Conservation (phyloP, 92 coral and sea anemone species). For the Phenganax marumi region DNA sequence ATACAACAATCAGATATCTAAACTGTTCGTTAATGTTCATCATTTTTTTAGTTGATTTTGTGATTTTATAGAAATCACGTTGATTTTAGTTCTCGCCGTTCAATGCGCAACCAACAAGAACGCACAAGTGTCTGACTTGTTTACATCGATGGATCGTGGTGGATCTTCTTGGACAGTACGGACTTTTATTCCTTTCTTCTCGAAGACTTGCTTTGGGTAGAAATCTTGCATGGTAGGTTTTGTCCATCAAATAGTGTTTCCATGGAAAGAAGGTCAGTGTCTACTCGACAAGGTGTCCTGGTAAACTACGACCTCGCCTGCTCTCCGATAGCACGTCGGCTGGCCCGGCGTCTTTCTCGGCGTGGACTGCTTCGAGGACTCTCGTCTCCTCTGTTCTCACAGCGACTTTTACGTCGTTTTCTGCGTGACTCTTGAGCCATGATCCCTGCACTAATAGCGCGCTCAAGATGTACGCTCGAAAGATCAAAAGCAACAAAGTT, state of each 20-base stretch:
- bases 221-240: too few species aligned
- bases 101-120: background rate
- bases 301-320: background rate
- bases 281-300: background rate
- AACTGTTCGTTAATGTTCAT: background rate
- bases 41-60: background rate
- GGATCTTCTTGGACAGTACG: too few species aligned
- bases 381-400: background rate
- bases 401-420: background rate
- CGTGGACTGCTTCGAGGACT: slow-evolving; percentile 27
- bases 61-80: background rate
- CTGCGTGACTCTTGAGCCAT: slow-evolving; percentile 40
- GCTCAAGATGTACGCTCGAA: slow-evolving; percentile 28
- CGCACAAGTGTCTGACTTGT: background rate
- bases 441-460: slow-evolving; percentile 34
- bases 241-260: background rate
- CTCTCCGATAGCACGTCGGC: background rate
- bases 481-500: background rate
- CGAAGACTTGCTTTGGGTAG: too few species aligned
- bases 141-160: background rate
- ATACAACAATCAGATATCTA: background rate
- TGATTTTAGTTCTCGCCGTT: background rate
- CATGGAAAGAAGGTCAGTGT: background rate
- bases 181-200: too few species aligned
- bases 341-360: background rate